phyloP scores from a whole-genome alignment of 2,113 vertebrate species.

The Corythaixoides concolor region DNA sequence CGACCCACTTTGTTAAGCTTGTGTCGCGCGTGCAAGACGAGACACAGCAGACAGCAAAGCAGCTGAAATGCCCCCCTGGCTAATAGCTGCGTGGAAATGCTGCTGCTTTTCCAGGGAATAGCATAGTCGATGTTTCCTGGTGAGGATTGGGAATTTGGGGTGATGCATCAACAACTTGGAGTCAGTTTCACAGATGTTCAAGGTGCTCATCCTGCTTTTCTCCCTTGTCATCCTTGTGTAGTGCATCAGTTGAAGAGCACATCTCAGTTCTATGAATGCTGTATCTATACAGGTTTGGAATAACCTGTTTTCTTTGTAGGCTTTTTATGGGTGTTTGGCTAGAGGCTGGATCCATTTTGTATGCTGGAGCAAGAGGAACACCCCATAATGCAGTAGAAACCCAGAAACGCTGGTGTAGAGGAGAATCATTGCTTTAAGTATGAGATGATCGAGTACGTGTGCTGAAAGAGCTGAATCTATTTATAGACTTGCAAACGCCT shows the following conservation, averaged over 20 bases:
- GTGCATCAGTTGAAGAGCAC: not conserved
- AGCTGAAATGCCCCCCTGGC: not conserved
- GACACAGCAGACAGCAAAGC: not conserved
- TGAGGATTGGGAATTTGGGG: not conserved
- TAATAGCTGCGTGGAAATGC: not conserved
- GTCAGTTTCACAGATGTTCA: not conserved
- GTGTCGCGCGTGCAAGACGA: not conserved
- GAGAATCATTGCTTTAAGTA: not conserved
- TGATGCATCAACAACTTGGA: not conserved
- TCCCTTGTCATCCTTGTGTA: fast-evolving
- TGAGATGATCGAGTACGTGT: fast-evolving
- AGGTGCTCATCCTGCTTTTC: not conserved
- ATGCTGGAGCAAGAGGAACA: not conserved
- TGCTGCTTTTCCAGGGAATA: not conserved
- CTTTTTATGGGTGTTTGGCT: not conserved
- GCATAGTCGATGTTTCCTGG: not conserved
- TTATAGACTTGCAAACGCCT: not conserved
- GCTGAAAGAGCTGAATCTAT: not conserved
- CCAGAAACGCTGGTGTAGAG: not conserved
- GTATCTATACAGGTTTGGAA: not conserved
- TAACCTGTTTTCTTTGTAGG: not conserved
- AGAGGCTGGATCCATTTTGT: not conserved
- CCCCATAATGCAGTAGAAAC: not conserved
- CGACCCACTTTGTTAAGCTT: not conserved
- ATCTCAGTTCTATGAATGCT: fast-evolving